Evolutionary conservation across 1,140 invertebrate species (phyloP), one percentile per base, ranked within the genome.

Genomic region (Muscidifurax raptorellus): DNA sequence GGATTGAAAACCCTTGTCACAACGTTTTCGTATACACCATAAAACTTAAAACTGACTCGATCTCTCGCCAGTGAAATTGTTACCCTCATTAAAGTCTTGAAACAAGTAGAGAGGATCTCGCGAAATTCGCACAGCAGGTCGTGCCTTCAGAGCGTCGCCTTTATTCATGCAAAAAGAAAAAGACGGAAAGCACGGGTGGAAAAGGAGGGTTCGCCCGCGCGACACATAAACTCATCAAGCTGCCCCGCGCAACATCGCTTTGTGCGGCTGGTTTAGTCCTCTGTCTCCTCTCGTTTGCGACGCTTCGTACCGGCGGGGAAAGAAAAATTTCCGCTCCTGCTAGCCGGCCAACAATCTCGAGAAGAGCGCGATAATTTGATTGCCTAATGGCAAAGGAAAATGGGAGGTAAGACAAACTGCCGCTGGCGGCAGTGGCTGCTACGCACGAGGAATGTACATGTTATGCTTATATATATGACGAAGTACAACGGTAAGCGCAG

Each of bases 361-460:
- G 80, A 86, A 86, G 83, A 89, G 88, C 76, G 72, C 78, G 85
- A 89, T 89, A 89, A 91, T 91, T 89, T 88, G 87, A 90, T 89
- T 87, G 86, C 82, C 85, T 87, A 86, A 89, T 89, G 86, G 86
- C 72, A 86, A 89, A 88, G 87, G 86, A 86, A 87, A 90, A 86
- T 77, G 40, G n/a, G 47, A 88, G 80, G 32, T 75, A 86, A 86
- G 85, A 83, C 80, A 86, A 87, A 85, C 76, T 81, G 22, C 44
- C 72, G 72, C 72, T 27, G 59, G 59, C 28, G 59, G 59, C 40
- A 6, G 6, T 32, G 15, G 2, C 71, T 74, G 13, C 22, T 18
- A n/a, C 32, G 71, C n/a, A n/a, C 13, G 22, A 32, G 28, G 6
- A 0, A 52, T 36, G 30, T 66, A 7, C 22, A 66, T 52, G 36